Conservation (phyloP, 2,113 vertebrate genomes). For the Rhea pennata region DNA sequence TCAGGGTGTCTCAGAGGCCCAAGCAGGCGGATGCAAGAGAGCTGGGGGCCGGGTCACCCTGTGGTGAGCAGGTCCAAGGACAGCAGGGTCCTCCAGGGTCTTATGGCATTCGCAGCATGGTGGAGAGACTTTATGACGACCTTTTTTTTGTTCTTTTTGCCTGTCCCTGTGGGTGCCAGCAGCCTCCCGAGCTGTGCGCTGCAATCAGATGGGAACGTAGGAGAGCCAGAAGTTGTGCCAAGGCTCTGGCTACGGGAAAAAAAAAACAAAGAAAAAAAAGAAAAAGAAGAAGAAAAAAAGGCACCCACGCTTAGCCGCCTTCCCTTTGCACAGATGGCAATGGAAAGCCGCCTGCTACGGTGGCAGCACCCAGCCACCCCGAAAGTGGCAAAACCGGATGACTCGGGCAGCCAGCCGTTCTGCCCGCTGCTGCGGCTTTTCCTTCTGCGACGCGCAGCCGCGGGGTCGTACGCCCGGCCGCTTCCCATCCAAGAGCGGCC, state of each 20-base stretch:
- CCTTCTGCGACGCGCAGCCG: background rate
- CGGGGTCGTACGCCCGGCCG: no score
- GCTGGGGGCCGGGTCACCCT: no score
- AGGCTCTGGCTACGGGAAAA: background rate
- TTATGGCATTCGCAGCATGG: background rate
- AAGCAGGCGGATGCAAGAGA: no score
- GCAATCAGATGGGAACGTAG: conserved; percentile 30
- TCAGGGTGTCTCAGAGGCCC: background rate
- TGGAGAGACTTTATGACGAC: background rate
- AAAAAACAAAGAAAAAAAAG: background rate
- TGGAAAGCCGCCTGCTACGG: background rate
- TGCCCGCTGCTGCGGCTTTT: background rate
- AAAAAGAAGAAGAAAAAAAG: background rate
- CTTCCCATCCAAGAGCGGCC: background rate
- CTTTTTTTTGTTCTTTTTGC: no score
- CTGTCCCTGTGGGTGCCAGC: background rate
- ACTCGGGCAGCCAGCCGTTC: background rate
- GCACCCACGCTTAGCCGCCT: background rate
- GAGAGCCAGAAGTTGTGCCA: conserved; percentile 38
- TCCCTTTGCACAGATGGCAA: background rate
- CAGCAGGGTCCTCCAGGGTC: background rate
- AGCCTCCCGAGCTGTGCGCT: background rate
- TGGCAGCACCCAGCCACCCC: background rate
- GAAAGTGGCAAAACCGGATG: background rate
- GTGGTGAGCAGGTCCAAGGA: background rate